phyloP scores from a whole-genome alignment of 2,888 invertebrate species.

The Lochmaea crataegi region DNA sequence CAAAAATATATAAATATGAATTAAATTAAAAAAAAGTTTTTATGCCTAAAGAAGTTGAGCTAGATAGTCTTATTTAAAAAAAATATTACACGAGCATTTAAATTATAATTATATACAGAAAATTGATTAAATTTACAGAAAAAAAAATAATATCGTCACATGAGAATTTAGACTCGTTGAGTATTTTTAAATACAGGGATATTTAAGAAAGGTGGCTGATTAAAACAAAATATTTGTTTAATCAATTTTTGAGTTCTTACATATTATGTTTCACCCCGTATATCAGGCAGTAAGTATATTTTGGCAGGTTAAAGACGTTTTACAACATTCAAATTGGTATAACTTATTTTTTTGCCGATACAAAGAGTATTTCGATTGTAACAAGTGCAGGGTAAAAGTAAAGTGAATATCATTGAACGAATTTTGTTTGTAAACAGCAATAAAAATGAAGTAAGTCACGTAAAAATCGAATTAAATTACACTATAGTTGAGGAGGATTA shows the following conservation, averaged over 20 bases:
- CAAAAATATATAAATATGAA: slow-evolving; percentile 49
- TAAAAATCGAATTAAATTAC: too few species aligned
- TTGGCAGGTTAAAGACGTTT: too few species aligned
- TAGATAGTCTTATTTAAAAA: slow-evolving; percentile 41
- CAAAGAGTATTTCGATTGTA: not conserved
- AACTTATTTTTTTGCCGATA: not conserved
- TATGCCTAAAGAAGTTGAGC: slow-evolving; percentile 49
- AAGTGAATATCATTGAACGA: not conserved
- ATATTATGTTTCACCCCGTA: too few species aligned
- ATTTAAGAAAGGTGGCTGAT: not conserved
- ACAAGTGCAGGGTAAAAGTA: not conserved
- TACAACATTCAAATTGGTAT: too few species aligned
- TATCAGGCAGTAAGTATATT: too few species aligned
- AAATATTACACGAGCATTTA: slow-evolving; percentile 25
- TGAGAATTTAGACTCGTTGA: slow-evolving; percentile 3
- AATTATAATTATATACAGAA: slow-evolving; percentile 40
- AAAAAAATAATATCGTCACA: not conserved
- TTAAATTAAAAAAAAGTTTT: slow-evolving; percentile 41
- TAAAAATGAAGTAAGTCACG: too few species aligned
- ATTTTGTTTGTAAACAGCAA: too few species aligned
- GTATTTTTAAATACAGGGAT: not conserved
- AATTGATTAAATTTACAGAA: slow-evolving; percentile 27
- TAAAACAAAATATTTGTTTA: too few species aligned
- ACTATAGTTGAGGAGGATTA: too few species aligned
- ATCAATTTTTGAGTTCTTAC: too few species aligned